Evolutionary conservation across 2,113 vertebrate species (phyloP).

Genomic region (Cepphus grylle): DNA sequence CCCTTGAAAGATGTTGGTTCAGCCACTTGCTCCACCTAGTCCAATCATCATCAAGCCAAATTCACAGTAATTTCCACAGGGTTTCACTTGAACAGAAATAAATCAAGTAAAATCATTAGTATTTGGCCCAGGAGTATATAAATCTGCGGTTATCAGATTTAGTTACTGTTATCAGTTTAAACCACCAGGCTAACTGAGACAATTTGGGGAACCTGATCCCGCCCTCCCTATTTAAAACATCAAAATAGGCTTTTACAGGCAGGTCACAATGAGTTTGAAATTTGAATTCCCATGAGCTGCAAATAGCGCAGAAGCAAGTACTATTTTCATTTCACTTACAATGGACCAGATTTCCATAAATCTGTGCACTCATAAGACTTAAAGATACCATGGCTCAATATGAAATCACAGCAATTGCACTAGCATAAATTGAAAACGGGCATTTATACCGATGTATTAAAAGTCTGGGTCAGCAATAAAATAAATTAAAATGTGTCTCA

Average conservation of each 20-base stretch:
- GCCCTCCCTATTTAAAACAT: background rate
- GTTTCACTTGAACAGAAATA: background rate
- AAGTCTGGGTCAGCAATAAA: background rate
- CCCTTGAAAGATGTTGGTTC: background rate
- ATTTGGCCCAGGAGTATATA: background rate
- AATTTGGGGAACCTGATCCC: background rate
- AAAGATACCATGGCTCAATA: background rate
- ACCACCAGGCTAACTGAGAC: background rate
- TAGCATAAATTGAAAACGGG: background rate
- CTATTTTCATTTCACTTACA: background rate
- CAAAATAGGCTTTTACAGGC: background rate
- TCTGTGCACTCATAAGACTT: background rate
- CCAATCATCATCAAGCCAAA: background rate
- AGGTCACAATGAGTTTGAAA: background rate
- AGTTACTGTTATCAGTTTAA: background rate
- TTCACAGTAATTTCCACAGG: background rate
- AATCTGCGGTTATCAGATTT: background rate
- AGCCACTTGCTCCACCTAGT: background rate
- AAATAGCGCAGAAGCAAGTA: background rate
- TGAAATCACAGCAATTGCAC: background rate
- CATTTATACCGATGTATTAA: background rate
- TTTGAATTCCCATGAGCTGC: background rate
- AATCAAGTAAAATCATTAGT: background rate
- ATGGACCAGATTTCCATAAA: background rate
- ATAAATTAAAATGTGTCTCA: background rate